Base-by-base conservation (phyloP, 2,888 invertebrate species). In the Microctonus aethiopoides region DNA sequence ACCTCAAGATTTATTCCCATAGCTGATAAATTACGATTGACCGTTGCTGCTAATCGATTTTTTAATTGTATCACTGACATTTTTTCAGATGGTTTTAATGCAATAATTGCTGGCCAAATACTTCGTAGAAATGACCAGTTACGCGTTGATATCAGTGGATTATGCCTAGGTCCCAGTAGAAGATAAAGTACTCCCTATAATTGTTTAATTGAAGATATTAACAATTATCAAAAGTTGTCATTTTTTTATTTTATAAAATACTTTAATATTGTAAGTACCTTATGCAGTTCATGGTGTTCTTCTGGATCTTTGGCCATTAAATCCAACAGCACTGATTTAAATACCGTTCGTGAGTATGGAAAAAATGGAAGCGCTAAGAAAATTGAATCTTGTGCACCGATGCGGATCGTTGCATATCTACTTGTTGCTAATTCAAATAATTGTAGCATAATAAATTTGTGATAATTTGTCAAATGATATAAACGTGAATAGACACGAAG, bases 41-140 rank as follows among this genome's bases (percentile, higher is more conserved):
- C 86, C 0, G 87, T 81, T 2, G 91, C 90, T 52, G 88, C 85
- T 65, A 92, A 85, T 0, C 84, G 86, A 74, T 91, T 90, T 74
- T 92, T 90, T 36, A 86, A 72, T 20, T 87, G 87, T 61, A 94
- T 91, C 64, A 96, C 92, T 52, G 93, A 94, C 0, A 92, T 92
- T 83, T 97, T 96, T 82, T 97, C 97, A 2, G 95, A 95, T 60
- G 95, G 92, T 73, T 92, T 92, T 0, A 95, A 92, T 69, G 90
- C 89, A 0, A 96, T 88, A 22, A 97, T 82, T 1, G 93, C 91
- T 0, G 95, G 94, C 95, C 96, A 96, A 0, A 97, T 84, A 29
- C 90, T 87, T 46, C 89, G 86, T 20, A 94, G 88, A 3, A 92
- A 89, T 7, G 91, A 88, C 95, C 96, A 97, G 83, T 95, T 92